Percentiles rank a stretch among this genome's conserved stretches.
phyloP scores from a whole-genome alignment of 2,888 invertebrate genomes.

The Branchellion lobata region DNA sequence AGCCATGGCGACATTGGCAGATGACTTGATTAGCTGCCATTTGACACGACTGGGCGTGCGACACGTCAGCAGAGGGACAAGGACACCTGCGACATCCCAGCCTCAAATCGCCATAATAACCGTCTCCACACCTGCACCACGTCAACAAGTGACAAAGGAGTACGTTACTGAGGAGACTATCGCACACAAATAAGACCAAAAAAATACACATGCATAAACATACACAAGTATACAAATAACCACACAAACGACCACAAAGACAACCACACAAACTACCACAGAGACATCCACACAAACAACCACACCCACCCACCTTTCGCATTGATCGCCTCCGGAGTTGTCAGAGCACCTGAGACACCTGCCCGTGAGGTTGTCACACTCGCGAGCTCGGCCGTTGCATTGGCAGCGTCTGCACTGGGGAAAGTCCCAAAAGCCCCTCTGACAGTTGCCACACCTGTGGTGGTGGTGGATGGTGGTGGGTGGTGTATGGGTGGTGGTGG shows the following conservation, averaged over 20 bases:
- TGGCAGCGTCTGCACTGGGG: constrained; percentile 91
- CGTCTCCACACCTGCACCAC: constrained; percentile 69
- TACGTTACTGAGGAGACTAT: not conserved
- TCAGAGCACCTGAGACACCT: constrained; percentile 84
- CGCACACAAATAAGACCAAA: not conserved
- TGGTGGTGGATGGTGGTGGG: too few relatives aligned
- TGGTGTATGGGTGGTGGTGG: too few relatives aligned
- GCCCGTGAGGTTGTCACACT: constrained; percentile 86
- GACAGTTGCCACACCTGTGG: constrained; percentile 86
- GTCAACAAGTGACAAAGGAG: not conserved
- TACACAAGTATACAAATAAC: too few relatives aligned
- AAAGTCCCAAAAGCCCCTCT: constrained; percentile 65
- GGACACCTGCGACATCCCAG: constrained; percentile 52
- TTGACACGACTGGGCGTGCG: constrained; percentile 52
- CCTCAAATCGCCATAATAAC: constrained; percentile 93
- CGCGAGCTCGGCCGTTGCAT: constrained; percentile 93
- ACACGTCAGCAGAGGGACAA: constrained; percentile 51
- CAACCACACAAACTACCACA: too few relatives aligned
- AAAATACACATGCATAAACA: not conserved
- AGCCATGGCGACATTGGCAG: constrained; percentile 51
- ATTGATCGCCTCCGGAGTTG: constrained; percentile 81
- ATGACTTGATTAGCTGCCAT: constrained; percentile 46
- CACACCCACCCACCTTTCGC: constrained; percentile 69
- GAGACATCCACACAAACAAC: too few relatives aligned
- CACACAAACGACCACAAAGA: too few relatives aligned